These are phyloP conservation scores for Diplolepis rosae DNA, from an alignment of 2,888 invertebrate species.

Conservation along the genomic window DNA sequence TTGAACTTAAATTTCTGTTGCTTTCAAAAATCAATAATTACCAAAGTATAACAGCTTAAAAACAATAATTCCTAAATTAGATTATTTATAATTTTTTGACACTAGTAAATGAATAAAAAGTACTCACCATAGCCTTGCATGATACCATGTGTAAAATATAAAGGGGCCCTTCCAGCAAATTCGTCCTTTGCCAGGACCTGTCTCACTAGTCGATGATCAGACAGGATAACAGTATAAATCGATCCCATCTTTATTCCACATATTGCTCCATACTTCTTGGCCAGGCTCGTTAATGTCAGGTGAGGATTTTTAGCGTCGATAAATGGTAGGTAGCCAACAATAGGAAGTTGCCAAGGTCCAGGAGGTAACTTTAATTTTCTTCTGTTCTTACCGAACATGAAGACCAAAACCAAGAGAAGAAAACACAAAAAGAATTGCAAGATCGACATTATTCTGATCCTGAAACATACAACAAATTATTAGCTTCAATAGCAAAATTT, in stretches of 20 bases:
- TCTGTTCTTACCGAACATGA: constrained; percentile 64
- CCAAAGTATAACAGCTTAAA: no score
- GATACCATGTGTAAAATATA: constrained; percentile 89
- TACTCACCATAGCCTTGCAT: constrained; percentile 90
- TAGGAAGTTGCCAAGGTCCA: constrained; percentile 86
- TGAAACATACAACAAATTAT: not conserved
- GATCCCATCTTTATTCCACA: constrained; percentile 85
- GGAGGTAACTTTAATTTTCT: constrained; percentile 79
- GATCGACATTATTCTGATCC: constrained; percentile 54
- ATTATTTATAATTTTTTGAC: no score
- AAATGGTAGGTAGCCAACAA: constrained; percentile 87
- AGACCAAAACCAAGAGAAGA: constrained; percentile 9
- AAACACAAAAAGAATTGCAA: constrained; percentile 24
- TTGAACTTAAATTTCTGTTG: no score
- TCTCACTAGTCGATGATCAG: constrained; percentile 83
- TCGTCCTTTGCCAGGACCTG: constrained; percentile 83
- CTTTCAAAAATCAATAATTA: no score
- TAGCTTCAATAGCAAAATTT: not conserved
- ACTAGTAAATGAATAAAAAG: not conserved
- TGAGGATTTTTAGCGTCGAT: constrained; percentile 83
- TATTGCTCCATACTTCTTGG: constrained; percentile 83
- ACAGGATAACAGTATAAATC: constrained; percentile 84
- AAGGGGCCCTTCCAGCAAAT: constrained; percentile 86
- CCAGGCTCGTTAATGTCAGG: constrained; percentile 80
- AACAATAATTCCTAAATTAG: no score